phyloP scores from a whole-genome alignment of 2,888 invertebrate genomes.

The Lysandra bellargus region DNA sequence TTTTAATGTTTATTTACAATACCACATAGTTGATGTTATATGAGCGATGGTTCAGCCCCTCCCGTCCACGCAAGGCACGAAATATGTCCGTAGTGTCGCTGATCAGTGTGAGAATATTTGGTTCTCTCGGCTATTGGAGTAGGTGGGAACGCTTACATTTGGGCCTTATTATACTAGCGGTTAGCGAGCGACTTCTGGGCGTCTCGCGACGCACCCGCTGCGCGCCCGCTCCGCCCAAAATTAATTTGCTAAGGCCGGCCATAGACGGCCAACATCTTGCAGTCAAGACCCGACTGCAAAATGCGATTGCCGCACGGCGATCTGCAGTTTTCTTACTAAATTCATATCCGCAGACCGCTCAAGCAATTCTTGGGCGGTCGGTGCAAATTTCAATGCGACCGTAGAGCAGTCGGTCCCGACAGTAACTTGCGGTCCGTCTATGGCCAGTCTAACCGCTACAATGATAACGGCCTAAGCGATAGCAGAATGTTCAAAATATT shows the following conservation, averaged over 20 bases:
- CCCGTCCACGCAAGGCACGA: slow-evolving; percentile 47
- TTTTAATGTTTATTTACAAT: slow-evolving; percentile 67
- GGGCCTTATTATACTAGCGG: not conserved
- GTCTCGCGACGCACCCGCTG: not conserved
- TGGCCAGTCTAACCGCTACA: not conserved
- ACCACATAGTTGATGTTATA: slow-evolving; percentile 59
- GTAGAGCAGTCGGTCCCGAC: too few species aligned
- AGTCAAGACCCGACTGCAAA: too few species aligned
- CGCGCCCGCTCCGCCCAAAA: too few species aligned
- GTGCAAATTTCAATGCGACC: too few species aligned
- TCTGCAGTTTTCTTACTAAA: too few species aligned
- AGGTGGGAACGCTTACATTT: slow-evolving; percentile 37
- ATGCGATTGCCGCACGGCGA: too few species aligned
- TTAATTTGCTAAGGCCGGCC: too few species aligned
- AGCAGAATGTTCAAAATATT: slow-evolving; percentile 58
- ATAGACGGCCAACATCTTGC: too few species aligned
- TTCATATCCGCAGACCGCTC: too few species aligned
- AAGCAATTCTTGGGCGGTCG: too few species aligned
- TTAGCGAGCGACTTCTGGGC: not conserved
- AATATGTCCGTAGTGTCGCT: slow-evolving; percentile 25
- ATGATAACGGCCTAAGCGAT: slow-evolving; percentile 46
- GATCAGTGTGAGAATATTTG: not conserved
- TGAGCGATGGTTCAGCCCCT: slow-evolving; percentile 58
- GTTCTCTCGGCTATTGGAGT: not conserved
- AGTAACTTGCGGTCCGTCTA: too few species aligned